phyloP scores from a whole-genome alignment of 2,888 invertebrate species.

The Synergus japonicus region DNA sequence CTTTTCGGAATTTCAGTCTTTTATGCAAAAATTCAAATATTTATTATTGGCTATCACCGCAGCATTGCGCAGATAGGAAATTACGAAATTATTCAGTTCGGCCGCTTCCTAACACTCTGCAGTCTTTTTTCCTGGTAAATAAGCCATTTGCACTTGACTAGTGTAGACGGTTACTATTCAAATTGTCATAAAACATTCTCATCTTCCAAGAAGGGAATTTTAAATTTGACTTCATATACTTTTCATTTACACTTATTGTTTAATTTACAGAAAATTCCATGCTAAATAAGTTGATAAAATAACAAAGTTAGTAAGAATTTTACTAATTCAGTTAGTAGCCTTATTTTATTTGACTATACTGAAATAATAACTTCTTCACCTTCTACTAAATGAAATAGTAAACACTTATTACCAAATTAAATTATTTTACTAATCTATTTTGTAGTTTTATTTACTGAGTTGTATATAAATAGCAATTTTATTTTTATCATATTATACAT shows the following conservation, averaged over 20 bases:
- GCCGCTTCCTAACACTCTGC: slow-evolving; percentile 2
- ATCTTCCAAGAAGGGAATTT: slow-evolving; percentile 6
- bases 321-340: too few relatives aligned
- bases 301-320: background rate
- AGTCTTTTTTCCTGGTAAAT: slow-evolving; percentile 28
- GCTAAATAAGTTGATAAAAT: background rate
- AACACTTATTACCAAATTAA: too few relatives aligned
- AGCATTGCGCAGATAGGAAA: slow-evolving; percentile 3
- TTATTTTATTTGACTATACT: too few relatives aligned
- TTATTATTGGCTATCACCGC: slow-evolving; percentile 12
- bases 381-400: too few relatives aligned
- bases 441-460: too few relatives aligned
- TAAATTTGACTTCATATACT: background rate
- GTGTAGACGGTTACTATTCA: slow-evolving; percentile 7
- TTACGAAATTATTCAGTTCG: slow-evolving; percentile 22
- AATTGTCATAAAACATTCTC: slow-evolving; percentile 4
- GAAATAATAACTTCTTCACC: too few relatives aligned
- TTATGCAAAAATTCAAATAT: slow-evolving; percentile 29
- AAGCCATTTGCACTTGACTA: slow-evolving; percentile 10
- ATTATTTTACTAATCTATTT: too few relatives aligned
- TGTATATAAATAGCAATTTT: too few relatives aligned
- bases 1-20: background rate
- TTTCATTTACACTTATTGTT: too few relatives aligned
- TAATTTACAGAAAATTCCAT: background rate
- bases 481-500: too few relatives aligned